phyloP scores from a whole-genome alignment of 2,888 invertebrate genomes.

The Protophormia terraenovae region DNA sequence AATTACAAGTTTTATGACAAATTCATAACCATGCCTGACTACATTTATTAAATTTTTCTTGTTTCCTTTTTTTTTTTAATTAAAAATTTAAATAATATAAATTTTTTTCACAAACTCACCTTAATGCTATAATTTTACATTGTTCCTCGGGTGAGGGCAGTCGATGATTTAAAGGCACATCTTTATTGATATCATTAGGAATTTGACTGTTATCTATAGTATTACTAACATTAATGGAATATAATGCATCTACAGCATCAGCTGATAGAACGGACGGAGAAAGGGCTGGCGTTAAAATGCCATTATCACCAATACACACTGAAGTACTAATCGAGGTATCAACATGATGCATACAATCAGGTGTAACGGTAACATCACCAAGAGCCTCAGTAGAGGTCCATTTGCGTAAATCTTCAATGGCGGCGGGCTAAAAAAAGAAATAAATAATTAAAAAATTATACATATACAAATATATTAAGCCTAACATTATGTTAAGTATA shows the following conservation, averaged over 20 bases:
- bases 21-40: constrained; percentile 53
- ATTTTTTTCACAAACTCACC: constrained; percentile 83
- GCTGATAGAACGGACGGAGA: constrained; percentile 81
- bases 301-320: constrained; percentile 78
- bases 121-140: constrained; percentile 90
- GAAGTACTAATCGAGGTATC: constrained; percentile 83
- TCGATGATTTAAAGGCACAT: constrained; percentile 89
- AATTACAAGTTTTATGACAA: constrained; percentile 11
- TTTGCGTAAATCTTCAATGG: constrained; percentile 89
- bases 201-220: constrained; percentile 76
- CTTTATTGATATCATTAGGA: constrained; percentile 81
- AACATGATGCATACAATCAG: constrained; percentile 88
- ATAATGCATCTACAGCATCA: constrained; percentile 79
- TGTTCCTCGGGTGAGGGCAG: constrained; percentile 94
- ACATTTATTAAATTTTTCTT: constrained; percentile 19
- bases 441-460: neutral
- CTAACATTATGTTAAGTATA: too few relatives aligned
- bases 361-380: constrained; percentile 90
- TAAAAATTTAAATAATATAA: neutral
- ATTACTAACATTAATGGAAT: constrained; percentile 78
- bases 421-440: constrained; percentile 86
- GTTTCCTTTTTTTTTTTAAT: too few relatives aligned
- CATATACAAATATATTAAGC: neutral
- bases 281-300: constrained; percentile 78
- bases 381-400: constrained; percentile 88